A percentile compares a stretch with the other conserved stretches of the same genome.
phyloP scores from a whole-genome alignment of 2,888 invertebrate species.

The Latrodectus hesperus region DNA sequence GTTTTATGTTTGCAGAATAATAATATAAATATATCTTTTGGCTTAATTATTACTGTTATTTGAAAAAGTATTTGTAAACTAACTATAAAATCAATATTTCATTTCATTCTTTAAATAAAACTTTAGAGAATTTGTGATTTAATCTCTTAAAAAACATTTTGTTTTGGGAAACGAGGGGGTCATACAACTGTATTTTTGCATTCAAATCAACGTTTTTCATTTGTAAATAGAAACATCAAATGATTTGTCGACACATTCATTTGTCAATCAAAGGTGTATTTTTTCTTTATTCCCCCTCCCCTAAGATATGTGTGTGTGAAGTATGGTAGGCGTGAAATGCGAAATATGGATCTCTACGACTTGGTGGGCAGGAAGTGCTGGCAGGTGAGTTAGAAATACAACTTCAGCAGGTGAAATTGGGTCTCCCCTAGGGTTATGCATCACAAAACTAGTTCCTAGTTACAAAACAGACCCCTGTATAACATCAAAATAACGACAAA shows the following conservation, averaged over 20 bases:
- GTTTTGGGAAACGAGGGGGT: too few species aligned
- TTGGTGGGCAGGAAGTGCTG: constrained; percentile 27
- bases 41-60: too few species aligned
- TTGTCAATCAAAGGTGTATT: too few species aligned
- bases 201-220: neutral
- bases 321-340: neutral
- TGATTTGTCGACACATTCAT: neutral
- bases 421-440: neutral
- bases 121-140: too few species aligned
- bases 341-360: constrained; percentile 12
- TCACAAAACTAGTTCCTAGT: constrained; percentile 18
- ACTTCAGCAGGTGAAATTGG: constrained; percentile 51
- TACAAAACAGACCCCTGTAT: constrained; percentile 10
- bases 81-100: too few species aligned
- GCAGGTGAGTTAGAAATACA: constrained; percentile 39
- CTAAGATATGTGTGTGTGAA: neutral
- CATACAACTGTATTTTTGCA: too few species aligned
- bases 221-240: neutral
- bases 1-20: too few species aligned
- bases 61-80: too few species aligned
- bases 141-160: too few species aligned
- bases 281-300: too few species aligned
- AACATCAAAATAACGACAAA: constrained; percentile 45
- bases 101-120: too few species aligned
- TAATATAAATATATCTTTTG: too few species aligned